These are phyloP conservation scores for Musca vetustissima DNA, from an alignment of 1,140 invertebrate species.

Conservation along the genomic window DNA sequence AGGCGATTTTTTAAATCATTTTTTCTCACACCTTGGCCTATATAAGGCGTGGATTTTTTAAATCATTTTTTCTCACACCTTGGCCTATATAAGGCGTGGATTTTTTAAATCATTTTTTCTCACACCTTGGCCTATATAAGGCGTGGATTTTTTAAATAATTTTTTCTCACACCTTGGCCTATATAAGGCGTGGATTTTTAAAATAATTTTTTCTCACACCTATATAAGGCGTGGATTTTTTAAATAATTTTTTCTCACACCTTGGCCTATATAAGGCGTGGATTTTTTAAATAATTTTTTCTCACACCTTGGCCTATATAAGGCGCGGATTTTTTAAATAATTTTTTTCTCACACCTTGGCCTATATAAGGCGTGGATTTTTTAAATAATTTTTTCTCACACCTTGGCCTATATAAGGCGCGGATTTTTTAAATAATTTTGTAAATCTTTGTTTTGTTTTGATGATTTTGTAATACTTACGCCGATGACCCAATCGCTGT, in stretches of 20 bases:
- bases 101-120: background rate
- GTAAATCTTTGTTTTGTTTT: background rate
- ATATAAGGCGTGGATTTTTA: too few species aligned
- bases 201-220: background rate
- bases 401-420: too few species aligned
- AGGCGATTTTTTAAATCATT: background rate
- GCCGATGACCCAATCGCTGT: slow-evolving; percentile 58
- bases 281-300: background rate
- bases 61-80: background rate
- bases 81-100: too few species aligned
- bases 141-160: background rate
- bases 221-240: too few species aligned
- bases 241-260: background rate
- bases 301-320: background rate
- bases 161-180: background rate
- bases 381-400: background rate
- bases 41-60: too few species aligned
- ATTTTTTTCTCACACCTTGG: background rate
- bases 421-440: background rate
- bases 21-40: background rate
- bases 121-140: too few species aligned
- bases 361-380: too few species aligned
- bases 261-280: too few species aligned
- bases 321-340: background rate
- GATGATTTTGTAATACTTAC: slow-evolving; percentile 36